These are phyloP conservation scores for Bos indicus DNA, from an alignment of 2,113 vertebrate species.

Conservation along the genomic window DNA sequence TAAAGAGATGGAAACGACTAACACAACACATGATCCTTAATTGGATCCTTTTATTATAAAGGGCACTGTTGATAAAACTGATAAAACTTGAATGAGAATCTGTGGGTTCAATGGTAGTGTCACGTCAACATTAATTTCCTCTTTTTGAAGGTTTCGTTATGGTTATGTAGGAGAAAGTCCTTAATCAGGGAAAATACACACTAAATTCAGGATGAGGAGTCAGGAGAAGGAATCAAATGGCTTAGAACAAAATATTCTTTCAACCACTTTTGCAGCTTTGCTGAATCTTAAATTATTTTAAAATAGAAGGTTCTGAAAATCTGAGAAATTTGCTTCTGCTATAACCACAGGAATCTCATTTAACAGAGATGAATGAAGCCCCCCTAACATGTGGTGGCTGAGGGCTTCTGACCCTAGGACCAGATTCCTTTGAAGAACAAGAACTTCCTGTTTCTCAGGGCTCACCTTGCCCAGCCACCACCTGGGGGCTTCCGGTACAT, in stretches of 20 bases:
- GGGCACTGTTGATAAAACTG: background rate
- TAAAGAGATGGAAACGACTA: background rate
- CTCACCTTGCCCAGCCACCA: background rate
- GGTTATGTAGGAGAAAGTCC: background rate
- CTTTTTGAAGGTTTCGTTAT: background rate
- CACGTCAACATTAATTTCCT: fast-evolving
- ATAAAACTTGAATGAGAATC: background rate
- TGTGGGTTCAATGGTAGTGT: background rate
- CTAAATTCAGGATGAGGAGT: background rate
- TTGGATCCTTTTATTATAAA: background rate
- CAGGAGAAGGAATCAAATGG: background rate
- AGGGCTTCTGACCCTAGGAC: background rate
- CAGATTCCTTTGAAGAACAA: background rate
- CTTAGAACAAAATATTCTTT: background rate
- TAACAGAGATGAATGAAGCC: background rate
- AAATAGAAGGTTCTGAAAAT: background rate
- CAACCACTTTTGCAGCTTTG: background rate
- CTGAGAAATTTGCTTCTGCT: background rate
- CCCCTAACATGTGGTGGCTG: background rate
- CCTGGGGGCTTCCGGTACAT: background rate
- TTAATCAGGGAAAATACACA: background rate
- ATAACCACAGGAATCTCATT: background rate
- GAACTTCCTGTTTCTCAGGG: background rate
- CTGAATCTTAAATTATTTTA: background rate
- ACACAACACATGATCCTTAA: background rate